Evolutionary conservation across 2,797 vertebrate species (phyloP).

Genomic region (Margarornis squamiger): DNA sequence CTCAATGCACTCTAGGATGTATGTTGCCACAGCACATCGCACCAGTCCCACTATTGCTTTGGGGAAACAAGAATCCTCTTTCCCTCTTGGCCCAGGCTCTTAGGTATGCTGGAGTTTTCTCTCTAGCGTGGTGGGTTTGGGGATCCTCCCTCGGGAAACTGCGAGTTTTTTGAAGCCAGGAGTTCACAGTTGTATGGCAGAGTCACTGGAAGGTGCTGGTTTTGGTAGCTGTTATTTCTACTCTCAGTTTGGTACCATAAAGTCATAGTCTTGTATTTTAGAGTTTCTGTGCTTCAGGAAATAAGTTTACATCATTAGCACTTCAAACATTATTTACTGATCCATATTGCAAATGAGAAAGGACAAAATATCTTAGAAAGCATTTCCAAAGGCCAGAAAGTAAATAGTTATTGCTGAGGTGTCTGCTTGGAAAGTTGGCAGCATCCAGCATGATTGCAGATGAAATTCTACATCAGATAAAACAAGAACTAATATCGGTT

Average conservation of each 20-base stretch:
- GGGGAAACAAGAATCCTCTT: neutral
- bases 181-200: neutral
- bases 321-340: neutral
- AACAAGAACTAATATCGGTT: neutral
- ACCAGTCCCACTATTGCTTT: neutral
- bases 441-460: neutral
- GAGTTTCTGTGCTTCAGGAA: neutral
- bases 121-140: neutral
- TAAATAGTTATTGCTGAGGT: neutral
- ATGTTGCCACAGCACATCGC: neutral
- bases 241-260: neutral
- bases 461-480: neutral
- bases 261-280: neutral
- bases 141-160: neutral
- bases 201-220: neutral
- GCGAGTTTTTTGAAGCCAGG: neutral
- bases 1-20: rapidly evolving
- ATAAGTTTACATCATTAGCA: neutral
- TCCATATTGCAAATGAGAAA: neutral
- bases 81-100: neutral
- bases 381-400: neutral
- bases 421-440: neutral
- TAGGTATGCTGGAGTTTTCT: neutral
- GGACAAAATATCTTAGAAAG: neutral
- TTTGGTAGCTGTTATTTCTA: neutral